phyloP scores from a whole-genome alignment of 2,113 vertebrate species.

The Bubo scandiacus region DNA sequence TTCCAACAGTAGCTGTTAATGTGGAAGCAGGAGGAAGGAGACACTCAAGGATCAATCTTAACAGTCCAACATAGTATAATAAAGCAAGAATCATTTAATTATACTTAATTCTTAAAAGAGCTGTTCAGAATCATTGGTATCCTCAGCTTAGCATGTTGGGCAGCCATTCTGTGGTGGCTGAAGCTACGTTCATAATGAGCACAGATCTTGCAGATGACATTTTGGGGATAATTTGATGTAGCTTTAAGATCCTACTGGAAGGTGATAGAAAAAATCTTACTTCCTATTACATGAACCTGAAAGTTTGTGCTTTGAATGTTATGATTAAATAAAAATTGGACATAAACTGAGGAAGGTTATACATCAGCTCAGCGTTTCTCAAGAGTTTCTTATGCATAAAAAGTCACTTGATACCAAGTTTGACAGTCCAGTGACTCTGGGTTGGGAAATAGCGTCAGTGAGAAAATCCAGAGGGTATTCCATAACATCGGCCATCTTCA shows the following conservation, averaged over 20 bases:
- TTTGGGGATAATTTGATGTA: neutral
- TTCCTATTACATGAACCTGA: neutral
- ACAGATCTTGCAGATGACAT: neutral
- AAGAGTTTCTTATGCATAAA: neutral
- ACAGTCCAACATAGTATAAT: rapidly evolving
- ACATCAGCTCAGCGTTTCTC: neutral
- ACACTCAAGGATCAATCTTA: neutral
- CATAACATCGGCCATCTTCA: neutral
- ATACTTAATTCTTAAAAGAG: neutral
- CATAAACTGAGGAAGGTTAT: neutral
- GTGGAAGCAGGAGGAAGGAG: neutral
- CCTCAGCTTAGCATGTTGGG: neutral
- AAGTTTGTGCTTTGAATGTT: neutral
- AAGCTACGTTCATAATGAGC: neutral
- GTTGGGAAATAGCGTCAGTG: neutral
- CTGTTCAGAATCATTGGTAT: neutral
- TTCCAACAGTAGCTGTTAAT: neutral
- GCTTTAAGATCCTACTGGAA: neutral
- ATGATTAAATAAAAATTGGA: neutral
- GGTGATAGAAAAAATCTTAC: neutral
- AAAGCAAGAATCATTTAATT: neutral
- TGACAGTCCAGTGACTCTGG: neutral
- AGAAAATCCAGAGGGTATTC: neutral
- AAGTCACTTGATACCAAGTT: neutral
- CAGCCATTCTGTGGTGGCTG: neutral